Evolutionary conservation across 2,888 invertebrate genomes (phyloP).

Genomic region (Ypsolopha sequella): DNA sequence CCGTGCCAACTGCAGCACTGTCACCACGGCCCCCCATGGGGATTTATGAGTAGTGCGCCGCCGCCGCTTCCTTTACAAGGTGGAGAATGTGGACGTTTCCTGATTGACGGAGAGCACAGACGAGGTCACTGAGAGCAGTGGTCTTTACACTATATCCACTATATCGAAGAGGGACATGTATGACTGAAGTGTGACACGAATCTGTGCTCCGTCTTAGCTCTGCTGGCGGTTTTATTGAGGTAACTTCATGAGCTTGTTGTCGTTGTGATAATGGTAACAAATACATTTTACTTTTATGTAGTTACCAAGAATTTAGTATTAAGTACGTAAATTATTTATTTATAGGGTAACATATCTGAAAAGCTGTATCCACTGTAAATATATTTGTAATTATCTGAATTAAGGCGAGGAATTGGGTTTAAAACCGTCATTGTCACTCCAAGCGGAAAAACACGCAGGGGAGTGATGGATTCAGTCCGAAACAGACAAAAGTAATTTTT

Average conservation of each 20-base stretch:
- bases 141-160: conserved; percentile 49
- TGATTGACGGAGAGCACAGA: conserved; percentile 66
- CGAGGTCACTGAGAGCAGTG: conserved; percentile 59
- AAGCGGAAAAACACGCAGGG: no score
- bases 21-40: conserved; percentile 61
- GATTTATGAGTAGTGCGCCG: conserved; percentile 61
- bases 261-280: background rate
- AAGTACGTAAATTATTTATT: no score
- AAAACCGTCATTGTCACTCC: no score
- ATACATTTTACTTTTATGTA: background rate
- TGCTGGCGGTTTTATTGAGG: background rate
- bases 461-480: no score
- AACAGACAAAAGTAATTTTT: no score
- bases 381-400: no score
- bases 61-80: conserved; percentile 50
- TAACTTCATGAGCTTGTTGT: background rate
- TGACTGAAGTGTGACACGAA: conserved; percentile 20
- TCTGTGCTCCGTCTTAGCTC: background rate
- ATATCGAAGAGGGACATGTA: conserved; percentile 50
- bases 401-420: no score
- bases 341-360: background rate
- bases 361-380: no score
- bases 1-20: conserved; percentile 66
- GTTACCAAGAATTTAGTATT: background rate
- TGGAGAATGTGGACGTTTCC: conserved; percentile 56